Percentiles rank a stretch among this genome's conserved stretches.
Evolutionary conservation across 2,888 invertebrate genomes (phyloP).

Genomic region (Coelinius sp.): DNA sequence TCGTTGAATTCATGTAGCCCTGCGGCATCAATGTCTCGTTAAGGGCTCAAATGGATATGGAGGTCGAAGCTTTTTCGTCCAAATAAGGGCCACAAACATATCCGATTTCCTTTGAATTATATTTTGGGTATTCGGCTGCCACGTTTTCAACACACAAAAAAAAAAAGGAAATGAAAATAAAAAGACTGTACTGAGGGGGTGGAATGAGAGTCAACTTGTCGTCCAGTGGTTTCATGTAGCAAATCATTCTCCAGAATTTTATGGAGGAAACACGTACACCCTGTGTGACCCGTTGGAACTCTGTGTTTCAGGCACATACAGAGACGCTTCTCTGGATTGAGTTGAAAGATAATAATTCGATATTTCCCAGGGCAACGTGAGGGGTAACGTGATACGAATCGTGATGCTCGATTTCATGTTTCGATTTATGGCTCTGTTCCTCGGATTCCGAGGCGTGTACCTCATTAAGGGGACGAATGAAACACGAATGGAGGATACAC

Average conservation of each 20-base stretch:
- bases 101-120: constrained; percentile 22
- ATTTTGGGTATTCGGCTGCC: constrained; percentile 1
- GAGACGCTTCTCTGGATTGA: constrained; percentile 28
- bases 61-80: not conserved
- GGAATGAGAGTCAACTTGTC: constrained; percentile 15
- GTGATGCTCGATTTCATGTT: constrained; percentile 41
- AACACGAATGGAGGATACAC: constrained; percentile 8
- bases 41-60: constrained; percentile 7
- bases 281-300: not conserved
- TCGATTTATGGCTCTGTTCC: constrained; percentile 41
- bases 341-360: constrained; percentile 42
- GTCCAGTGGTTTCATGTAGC: constrained; percentile 11
- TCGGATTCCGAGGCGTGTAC: constrained; percentile 34
- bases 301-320: not conserved
- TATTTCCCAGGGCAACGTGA: constrained; percentile 39
- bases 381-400: constrained; percentile 41
- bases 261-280: constrained; percentile 29
- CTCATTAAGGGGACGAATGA: constrained; percentile 38
- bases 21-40: constrained; percentile 21
- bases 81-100: constrained; percentile 19
- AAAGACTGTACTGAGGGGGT: not conserved
- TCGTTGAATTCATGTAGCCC: constrained; percentile 22
- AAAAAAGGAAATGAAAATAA: not conserved
- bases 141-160: not conserved
- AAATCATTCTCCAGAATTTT: constrained; percentile 28